phyloP scores from a whole-genome alignment of 2,797 vertebrate species.

The Sebastes oblongus region DNA sequence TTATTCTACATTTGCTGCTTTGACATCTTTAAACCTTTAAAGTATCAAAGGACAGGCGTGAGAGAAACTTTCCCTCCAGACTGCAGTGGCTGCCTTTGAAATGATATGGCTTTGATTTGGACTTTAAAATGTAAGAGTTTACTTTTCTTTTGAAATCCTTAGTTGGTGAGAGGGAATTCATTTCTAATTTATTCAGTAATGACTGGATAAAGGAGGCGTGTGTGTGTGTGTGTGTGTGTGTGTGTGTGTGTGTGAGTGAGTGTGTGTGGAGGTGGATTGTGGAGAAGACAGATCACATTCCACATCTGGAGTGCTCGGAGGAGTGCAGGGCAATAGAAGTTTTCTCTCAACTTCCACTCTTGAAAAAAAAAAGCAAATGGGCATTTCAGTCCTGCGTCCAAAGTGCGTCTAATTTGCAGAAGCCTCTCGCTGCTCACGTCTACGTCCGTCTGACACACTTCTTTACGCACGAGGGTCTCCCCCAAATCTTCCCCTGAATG shows the following conservation, averaged over 20 bases:
- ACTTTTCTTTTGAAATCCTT: constrained; percentile 6
- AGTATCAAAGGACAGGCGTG: not conserved
- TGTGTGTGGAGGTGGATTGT: constrained; percentile 19
- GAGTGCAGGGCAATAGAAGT: not conserved
- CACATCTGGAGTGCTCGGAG: constrained; percentile 19
- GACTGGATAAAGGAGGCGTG: not conserved
- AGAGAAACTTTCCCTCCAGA: not conserved
- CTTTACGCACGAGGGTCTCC: constrained; percentile 73
- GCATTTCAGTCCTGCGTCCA: not conserved
- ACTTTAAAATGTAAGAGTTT: not conserved
- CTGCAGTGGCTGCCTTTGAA: not conserved
- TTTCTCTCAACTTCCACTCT: constrained; percentile 23
- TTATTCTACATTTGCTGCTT: not conserved
- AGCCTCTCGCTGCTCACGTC: constrained; percentile 40
- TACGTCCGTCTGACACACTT: constrained; percentile 67
- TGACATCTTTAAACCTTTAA: not conserved
- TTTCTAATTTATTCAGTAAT: not conserved
- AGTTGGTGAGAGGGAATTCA: not conserved
- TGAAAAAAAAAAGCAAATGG: not conserved
- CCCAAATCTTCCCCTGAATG: constrained; percentile 36
- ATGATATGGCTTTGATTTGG: not conserved
- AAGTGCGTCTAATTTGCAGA: constrained; percentile 27
- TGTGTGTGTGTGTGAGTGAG: not conserved
- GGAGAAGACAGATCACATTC: constrained; percentile 1
- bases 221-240: not conserved